phyloP scores from a whole-genome alignment of 1,140 invertebrate species.

The Lordiphosa stackelbergi region DNA sequence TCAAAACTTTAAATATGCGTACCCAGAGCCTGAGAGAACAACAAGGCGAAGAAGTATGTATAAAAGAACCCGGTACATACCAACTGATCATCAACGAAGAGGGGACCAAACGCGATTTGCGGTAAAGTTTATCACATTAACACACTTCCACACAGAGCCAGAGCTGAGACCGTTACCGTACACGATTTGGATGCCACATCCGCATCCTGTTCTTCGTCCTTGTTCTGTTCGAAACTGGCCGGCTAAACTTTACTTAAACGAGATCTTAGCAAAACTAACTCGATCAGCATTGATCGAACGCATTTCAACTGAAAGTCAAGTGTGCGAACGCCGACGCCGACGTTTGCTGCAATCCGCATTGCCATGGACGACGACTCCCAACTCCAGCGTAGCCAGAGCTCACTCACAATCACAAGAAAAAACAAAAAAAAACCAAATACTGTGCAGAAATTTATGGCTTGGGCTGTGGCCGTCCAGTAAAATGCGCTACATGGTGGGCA shows the following conservation, averaged over 20 bases:
- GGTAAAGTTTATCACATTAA: conserved; percentile 51
- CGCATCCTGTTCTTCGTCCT: conserved; percentile 32
- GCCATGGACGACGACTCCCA: conserved; percentile 8
- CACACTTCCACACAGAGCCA: conserved; percentile 27
- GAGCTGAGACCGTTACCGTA: conserved; percentile 35
- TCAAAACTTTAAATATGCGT: conserved; percentile 68
- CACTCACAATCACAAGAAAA: conserved; percentile 37
- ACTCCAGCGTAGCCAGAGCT: conserved; percentile 18
- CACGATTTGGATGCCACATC: conserved; percentile 23
- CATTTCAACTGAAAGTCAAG: conserved; percentile 72
- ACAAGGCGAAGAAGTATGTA: conserved; percentile 7
- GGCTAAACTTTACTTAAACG: conserved; percentile 67
- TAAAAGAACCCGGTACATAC: conserved; percentile 22
- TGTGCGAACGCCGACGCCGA: conserved; percentile 44
- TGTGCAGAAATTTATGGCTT: conserved; percentile 56
- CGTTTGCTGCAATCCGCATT: conserved; percentile 29
- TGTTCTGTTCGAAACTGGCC: conserved; percentile 36
- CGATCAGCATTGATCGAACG: conserved; percentile 69
- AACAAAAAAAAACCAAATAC: conserved; percentile 13
- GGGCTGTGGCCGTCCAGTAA: conserved; percentile 39
- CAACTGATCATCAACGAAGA: conserved; percentile 13
- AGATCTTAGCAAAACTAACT: conserved; percentile 76
- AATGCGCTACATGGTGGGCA: conserved; percentile 53
- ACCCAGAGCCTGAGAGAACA: conserved; percentile 21
- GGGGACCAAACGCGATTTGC: conserved; percentile 20